Conservation (phyloP, 30 jellyfish, hydroid and myxozoan genomes). For the Turritopsis rubra region DNA sequence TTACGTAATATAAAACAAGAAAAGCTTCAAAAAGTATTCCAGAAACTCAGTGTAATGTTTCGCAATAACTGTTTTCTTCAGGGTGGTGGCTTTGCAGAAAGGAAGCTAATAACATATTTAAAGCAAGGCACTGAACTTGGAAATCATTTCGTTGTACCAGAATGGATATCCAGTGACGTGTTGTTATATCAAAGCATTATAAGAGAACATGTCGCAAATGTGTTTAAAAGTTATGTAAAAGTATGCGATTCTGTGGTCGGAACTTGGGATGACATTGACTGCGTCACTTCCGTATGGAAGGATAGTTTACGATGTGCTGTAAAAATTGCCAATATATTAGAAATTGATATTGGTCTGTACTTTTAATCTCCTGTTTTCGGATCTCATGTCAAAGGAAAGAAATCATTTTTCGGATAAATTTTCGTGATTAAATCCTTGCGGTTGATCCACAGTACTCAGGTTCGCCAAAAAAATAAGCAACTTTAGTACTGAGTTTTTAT, state of each 20-base stretch:
- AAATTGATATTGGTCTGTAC: background rate
- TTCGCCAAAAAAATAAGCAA: no score
- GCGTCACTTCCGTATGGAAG: background rate
- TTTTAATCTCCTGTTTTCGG: background rate
- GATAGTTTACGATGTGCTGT: background rate
- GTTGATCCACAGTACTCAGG: no score
- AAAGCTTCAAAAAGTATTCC: background rate
- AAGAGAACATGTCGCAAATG: background rate
- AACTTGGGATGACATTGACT: background rate
- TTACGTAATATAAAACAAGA: background rate
- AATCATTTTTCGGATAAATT: no score
- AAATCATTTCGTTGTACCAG: background rate
- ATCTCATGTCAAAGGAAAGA: no score
- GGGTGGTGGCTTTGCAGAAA: constrained; percentile 7
- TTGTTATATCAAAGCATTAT: background rate
- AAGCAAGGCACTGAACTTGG: background rate
- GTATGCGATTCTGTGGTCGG: background rate
- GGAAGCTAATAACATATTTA: background rate
- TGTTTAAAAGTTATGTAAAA: background rate
- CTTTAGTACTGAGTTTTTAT: no score
- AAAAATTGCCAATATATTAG: background rate
- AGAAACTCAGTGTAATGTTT: background rate
- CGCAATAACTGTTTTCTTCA: background rate
- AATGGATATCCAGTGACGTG: background rate
- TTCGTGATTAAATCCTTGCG: no score